Conservation (phyloP, 2,888 invertebrate genomes). For the Aethes cnicana region DNA sequence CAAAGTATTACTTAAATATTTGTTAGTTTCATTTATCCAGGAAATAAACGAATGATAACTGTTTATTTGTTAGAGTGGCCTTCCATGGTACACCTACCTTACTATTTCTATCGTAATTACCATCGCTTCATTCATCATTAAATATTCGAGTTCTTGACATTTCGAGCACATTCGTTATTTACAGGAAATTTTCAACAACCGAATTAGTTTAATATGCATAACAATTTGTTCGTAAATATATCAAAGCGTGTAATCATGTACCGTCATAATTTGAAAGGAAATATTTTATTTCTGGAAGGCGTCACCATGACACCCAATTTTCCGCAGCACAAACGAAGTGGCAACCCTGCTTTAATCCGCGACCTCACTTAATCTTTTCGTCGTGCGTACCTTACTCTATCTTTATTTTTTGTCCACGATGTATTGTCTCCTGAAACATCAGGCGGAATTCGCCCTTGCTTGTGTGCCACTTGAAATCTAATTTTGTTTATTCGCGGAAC, state of each 20-base stretch:
- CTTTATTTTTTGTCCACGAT: slow-evolving; percentile 28
- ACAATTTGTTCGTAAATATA: slow-evolving; percentile 3
- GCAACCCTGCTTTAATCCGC: slow-evolving; percentile 40
- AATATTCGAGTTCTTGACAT: slow-evolving; percentile 7
- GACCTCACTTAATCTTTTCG: slow-evolving; percentile 52
- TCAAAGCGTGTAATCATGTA: slow-evolving; percentile 17
- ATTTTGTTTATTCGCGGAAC: slow-evolving; percentile 45
- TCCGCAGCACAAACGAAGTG: slow-evolving; percentile 14
- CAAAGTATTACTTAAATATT: no score
- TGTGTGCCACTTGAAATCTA: slow-evolving; percentile 42
- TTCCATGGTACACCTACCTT: no score
- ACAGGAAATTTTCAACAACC: background rate
- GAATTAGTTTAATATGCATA: background rate
- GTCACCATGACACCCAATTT: slow-evolving; percentile 20
- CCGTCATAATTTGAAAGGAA: slow-evolving; percentile 21
- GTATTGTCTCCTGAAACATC: slow-evolving; percentile 32
- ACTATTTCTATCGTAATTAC: no score
- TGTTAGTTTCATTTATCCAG: no score
- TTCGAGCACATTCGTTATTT: background rate
- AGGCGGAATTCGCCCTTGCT: slow-evolving; percentile 26
- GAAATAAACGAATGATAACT: no score
- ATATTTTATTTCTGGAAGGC: slow-evolving; percentile 16
- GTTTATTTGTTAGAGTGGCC: no score
- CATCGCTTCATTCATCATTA: no score
- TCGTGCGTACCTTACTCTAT: slow-evolving; percentile 43